phyloP scores from a whole-genome alignment of 2,797 vertebrate genomes.

The Acanthurus leucopareius region DNA sequence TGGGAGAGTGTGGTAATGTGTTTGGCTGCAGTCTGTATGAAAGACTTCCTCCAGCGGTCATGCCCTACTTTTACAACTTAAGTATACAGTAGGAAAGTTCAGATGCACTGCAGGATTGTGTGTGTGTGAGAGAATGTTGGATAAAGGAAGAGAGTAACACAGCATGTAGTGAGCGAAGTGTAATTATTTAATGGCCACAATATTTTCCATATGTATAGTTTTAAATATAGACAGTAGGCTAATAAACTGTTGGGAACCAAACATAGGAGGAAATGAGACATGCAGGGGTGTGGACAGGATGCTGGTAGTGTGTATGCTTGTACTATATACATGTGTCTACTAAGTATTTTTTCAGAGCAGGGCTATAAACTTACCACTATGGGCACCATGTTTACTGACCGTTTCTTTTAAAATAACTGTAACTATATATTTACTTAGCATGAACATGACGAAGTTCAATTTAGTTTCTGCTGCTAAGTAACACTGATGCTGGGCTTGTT shows the following conservation, averaged over 20 bases:
- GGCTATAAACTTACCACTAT: not conserved
- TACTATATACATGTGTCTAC: not conserved
- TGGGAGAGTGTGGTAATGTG: slow-evolving; percentile 2
- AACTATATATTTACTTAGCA: not conserved
- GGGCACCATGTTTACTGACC: not conserved
- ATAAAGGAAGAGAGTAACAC: slow-evolving; percentile 1
- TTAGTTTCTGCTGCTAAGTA: not conserved
- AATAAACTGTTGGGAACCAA: not conserved
- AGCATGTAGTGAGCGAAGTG: not conserved
- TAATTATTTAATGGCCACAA: not conserved
- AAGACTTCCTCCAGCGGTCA: not conserved
- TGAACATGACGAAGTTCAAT: not conserved
- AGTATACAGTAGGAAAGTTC: not conserved
- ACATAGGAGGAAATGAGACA: slow-evolving; percentile 5
- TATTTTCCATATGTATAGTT: not conserved
- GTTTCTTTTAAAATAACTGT: not conserved
- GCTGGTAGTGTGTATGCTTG: not conserved
- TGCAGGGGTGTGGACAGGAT: not conserved
- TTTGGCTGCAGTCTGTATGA: slow-evolving; percentile 1
- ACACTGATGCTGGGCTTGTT: not conserved
- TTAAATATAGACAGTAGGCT: not conserved
- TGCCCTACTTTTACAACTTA: slow-evolving; percentile 14
- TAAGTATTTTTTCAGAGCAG: too few relatives aligned
- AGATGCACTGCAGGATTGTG: not conserved
- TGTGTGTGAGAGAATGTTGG: not conserved